Conservation (phyloP, 1,140 invertebrate species). For the Artemia franciscana region DNA sequence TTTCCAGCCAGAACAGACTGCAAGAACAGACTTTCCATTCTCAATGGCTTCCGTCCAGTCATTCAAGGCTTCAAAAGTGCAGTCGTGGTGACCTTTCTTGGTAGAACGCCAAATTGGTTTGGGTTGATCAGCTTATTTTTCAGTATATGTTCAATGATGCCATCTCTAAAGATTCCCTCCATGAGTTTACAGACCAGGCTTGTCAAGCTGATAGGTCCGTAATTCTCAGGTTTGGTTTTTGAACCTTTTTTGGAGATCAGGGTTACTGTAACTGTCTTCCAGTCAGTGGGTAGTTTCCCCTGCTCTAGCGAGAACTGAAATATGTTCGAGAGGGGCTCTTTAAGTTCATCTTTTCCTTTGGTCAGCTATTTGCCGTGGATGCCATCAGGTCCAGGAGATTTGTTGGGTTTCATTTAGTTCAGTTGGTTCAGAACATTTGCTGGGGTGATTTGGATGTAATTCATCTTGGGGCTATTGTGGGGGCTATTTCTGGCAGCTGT, state of each 20-base stretch:
- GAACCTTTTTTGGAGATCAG: background rate
- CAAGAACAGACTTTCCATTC: background rate
- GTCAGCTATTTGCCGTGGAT: background rate
- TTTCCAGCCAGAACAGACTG: too few relatives aligned
- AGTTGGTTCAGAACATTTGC: too few relatives aligned
- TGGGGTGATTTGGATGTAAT: too few relatives aligned
- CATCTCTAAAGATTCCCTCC: background rate
- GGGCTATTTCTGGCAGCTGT: too few relatives aligned
- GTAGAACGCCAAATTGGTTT: background rate
- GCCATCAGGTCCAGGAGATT: too few relatives aligned
- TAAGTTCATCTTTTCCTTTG: background rate
- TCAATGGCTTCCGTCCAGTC: background rate
- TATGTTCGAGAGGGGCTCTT: background rate
- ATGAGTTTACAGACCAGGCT: background rate
- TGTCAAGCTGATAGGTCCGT: background rate
- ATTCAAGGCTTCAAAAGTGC: background rate
- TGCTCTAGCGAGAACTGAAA: background rate
- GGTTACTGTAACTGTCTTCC: background rate
- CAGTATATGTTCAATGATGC: background rate
- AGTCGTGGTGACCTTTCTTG: background rate
- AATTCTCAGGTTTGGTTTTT: background rate
- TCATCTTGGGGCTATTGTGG: too few relatives aligned
- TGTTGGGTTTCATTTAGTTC: too few relatives aligned
- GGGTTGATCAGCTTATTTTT: background rate
- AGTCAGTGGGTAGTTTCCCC: background rate